These are phyloP conservation scores for Mellilla xanthometata DNA, from an alignment of 2,888 invertebrate species.

Conservation along the genomic window DNA sequence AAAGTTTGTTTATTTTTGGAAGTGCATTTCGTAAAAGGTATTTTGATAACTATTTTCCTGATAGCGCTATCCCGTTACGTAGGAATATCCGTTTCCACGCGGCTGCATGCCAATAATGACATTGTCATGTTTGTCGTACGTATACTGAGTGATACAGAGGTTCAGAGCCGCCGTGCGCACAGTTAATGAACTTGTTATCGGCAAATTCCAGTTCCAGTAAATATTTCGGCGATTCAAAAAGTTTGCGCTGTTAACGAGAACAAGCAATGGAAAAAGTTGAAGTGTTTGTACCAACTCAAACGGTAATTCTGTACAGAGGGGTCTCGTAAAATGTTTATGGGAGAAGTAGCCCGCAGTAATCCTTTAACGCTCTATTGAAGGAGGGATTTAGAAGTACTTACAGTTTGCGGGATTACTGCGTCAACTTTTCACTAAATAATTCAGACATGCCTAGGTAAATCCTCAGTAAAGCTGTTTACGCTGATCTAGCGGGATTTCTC, in stretches of 20 bases:
- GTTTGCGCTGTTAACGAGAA: slow-evolving; percentile 40
- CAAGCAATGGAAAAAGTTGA: slow-evolving; percentile 42
- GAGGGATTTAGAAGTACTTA: slow-evolving; percentile 39
- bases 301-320: slow-evolving; percentile 42
- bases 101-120: slow-evolving; percentile 1
- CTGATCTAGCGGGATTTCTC: neutral
- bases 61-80: neutral
- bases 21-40: no score
- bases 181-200: slow-evolving; percentile 18
- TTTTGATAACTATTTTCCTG: neutral
- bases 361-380: slow-evolving; percentile 46
- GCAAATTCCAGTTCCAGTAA: slow-evolving; percentile 26
- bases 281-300: slow-evolving; percentile 39
- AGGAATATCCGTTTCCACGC: neutral
- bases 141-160: neutral
- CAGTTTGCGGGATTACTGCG: slow-evolving; percentile 19
- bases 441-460: slow-evolving; percentile 2
- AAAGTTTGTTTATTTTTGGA: no score
- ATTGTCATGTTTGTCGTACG: neutral
- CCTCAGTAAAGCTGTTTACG: slow-evolving; percentile 1
- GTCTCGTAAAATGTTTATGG: slow-evolving; percentile 55
- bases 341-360: slow-evolving; percentile 44
- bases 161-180: neutral
- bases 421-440: slow-evolving; percentile 15
- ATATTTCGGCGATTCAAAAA: slow-evolving; percentile 35